Conservation (phyloP, 2,888 invertebrate genomes). For the Pteria penguin region DNA sequence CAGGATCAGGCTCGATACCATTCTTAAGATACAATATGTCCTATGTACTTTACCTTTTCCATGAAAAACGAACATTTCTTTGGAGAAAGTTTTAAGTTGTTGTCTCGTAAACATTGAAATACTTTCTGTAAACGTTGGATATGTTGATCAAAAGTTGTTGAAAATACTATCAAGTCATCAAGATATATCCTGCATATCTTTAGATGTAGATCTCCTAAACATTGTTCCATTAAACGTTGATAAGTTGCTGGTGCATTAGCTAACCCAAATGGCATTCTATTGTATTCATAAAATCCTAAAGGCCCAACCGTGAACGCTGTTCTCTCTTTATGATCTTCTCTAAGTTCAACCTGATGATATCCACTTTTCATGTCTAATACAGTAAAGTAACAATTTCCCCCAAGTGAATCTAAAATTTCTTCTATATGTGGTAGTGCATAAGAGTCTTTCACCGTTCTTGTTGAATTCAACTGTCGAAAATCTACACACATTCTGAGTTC, state of each 20-base stretch:
- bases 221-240: no score
- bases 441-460: background rate
- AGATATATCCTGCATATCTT: constrained; percentile 46
- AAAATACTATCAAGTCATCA: constrained; percentile 53
- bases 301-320: constrained; percentile 48
- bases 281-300: constrained; percentile 41
- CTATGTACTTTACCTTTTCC: constrained; percentile 35
- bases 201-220: constrained; percentile 35
- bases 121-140: constrained; percentile 34
- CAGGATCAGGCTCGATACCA: constrained; percentile 45
- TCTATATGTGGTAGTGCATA: constrained; percentile 17
- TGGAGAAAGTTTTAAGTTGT: constrained; percentile 43
- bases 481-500: no score
- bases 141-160: constrained; percentile 42
- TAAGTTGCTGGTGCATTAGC: no score
- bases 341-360: background rate
- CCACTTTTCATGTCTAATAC: no score
- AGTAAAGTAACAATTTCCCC: no score
- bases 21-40: constrained; percentile 41
- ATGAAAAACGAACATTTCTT: constrained; percentile 43
- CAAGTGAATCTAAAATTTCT: no score
- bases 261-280: no score
- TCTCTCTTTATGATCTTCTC: constrained; percentile 22
- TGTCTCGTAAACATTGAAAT: constrained; percentile 26
- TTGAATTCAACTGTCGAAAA: no score